Evolutionary conservation across 2,888 invertebrate species (phyloP).

Genomic region (Cataglyphis altisquamis): DNA sequence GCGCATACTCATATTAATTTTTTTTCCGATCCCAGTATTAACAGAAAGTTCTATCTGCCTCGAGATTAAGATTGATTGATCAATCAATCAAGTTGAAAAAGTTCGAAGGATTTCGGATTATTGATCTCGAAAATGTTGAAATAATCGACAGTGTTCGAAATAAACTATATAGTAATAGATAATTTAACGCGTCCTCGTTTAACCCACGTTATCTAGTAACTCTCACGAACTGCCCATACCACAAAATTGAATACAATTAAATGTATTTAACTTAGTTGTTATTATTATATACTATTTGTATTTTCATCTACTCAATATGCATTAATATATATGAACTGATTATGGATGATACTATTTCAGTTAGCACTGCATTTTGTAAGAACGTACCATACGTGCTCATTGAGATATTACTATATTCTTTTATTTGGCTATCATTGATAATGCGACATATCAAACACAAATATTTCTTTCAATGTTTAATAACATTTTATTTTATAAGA

Average conservation of each 20-base stretch:
- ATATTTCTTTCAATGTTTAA: neutral
- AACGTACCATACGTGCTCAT: too few species aligned
- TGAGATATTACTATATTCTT: neutral
- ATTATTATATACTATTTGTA: neutral
- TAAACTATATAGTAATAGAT: neutral
- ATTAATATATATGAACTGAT: conserved; percentile 1
- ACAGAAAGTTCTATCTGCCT: neutral
- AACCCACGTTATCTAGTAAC: neutral
- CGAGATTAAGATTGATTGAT: neutral
- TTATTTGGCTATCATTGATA: neutral
- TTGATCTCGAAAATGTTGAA: neutral
- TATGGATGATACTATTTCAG: neutral
- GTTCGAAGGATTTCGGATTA: neutral
- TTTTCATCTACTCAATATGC: neutral
- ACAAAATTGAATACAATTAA: conserved; percentile 12
- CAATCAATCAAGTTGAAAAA: neutral
- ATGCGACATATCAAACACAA: neutral
- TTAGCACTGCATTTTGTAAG: neutral
- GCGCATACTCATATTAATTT: neutral
- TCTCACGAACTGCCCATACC: neutral
- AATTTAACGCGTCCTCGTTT: neutral
- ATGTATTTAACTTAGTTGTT: neutral
- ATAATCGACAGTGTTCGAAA: neutral
- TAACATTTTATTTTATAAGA: neutral
- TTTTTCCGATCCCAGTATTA: neutral